Evolutionary conservation across 2,888 invertebrate genomes (phyloP), one percentile per base, ranked within the genome.

Genomic region (Stenodema calcarata): DNA sequence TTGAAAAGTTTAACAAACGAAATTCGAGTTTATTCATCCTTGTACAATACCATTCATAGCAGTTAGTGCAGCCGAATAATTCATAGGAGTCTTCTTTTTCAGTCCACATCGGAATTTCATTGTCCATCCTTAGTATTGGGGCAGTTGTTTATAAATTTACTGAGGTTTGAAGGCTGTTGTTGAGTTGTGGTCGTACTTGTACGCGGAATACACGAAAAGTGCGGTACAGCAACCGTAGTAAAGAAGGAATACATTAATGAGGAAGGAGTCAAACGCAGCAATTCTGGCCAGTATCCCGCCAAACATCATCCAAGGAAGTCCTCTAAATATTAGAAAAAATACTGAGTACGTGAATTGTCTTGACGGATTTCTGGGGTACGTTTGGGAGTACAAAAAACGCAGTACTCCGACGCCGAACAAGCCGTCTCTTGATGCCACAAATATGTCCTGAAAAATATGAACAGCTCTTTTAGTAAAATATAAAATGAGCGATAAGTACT

Each of bases 221-320:
- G 62, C 30, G 16, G 47, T 42, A 18, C 82, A 82, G 28, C 82
- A 82, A 1, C 41, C 69, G 69, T 82, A 82, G 41, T 69, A 69
- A 7, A 69, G 41, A 14, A 82, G 41, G 41, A n/a, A 23, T 7
- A 69, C 41, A 23, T 69, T 11, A 12, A 82, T 42, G 41, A 69
- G 18, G 42, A 23, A 69, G 23, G 18, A 62, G 54, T 82, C 42
- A 4, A 82, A 62, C 1, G 30, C 41, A 18, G 9, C 41, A 35
- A 82, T 35, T 35, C 16, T n/a, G 35, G 18, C 62, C 28, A n/a
- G 62, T 30, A 82, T n/a, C 1, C 82, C 82, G 16, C 69, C 69
- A 35, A 41, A 47, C 1, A 69, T 16, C 47, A 82, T 41, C 41
- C 41, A 62, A 27, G 82, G 62, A 1, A 69, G n/a, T 16, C 69